A percentile compares a stretch with the other conserved stretches of the same genome.
These are phyloP conservation scores for Perithous albicinctus DNA, from an alignment of 2,888 invertebrate species.

Conservation along the genomic window DNA sequence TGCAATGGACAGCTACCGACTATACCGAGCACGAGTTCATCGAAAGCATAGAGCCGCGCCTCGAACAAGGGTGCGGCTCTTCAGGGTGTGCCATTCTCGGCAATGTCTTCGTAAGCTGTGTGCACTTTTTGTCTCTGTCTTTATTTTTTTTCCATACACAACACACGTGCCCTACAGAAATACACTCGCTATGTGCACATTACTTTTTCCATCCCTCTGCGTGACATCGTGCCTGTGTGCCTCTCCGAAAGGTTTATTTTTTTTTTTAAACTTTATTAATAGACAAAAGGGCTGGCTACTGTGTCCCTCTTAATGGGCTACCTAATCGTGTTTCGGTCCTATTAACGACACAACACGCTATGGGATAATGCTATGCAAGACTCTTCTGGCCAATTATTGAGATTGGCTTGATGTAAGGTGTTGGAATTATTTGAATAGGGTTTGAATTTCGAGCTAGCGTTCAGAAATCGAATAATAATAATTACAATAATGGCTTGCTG, in stretches of 20 bases:
- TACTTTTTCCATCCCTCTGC: conserved; percentile 60
- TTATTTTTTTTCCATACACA: conserved; percentile 65
- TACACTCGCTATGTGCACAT: conserved; percentile 18
- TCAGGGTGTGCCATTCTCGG: conserved; percentile 75
- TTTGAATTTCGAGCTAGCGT: neutral
- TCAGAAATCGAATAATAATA: neutral
- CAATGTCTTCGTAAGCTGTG: conserved; percentile 57
- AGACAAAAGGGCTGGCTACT: neutral
- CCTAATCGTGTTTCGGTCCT: neutral
- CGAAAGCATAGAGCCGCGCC: conserved; percentile 69
- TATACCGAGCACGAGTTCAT: conserved; percentile 54
- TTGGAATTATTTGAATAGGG: neutral
- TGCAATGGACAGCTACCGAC: conserved; percentile 68
- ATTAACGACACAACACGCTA: conserved; percentile 19
- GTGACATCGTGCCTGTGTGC: conserved; percentile 2
- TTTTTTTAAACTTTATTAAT: no score
- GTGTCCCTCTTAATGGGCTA: neutral
- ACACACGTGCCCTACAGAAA: conserved; percentile 41
- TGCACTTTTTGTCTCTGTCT: conserved; percentile 66
- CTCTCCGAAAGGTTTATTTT: conserved; percentile 15
- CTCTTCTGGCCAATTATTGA: neutral
- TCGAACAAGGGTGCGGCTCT: conserved; percentile 73
- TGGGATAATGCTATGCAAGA: neutral
- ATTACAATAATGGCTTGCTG: no score
- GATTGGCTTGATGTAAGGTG: neutral